Evolutionary conservation across 2,888 invertebrate genomes (phyloP), one percentile per base, ranked within the genome.

Genomic region (Junonia oenone): DNA sequence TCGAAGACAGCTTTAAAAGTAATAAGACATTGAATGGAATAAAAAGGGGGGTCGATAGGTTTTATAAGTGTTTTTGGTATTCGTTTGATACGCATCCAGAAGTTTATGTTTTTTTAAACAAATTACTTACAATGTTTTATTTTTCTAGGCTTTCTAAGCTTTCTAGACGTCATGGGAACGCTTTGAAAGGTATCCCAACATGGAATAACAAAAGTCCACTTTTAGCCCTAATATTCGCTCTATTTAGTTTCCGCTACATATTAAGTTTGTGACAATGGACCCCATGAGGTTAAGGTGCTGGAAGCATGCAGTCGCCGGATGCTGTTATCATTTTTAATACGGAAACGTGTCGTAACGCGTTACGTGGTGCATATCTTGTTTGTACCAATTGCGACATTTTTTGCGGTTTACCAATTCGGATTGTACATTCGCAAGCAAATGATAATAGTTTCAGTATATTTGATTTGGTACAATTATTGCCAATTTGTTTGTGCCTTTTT

Each of bases 231-330:
- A 11, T 11, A 11, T 29, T 29, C 11, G 29, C 29, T 8, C 8
- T 8, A 29, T 0, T 1, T 1, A 11, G 2, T 11, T 11, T 11
- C 29, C 6, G 2, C 2, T 29, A 29, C 8, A 29, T 1, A 38
- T 9, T 9, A 1, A 37, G 13, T 13, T 26, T 8, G 22, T 15
- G 47, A 40, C 31, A 43, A 37, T 33, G 31, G 47, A 48, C 47
- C 48, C 17, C 29, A n/a, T 31, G 47, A 53, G 52, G 52, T 50
- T 56, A 56, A 59, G 59, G 59, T 56, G 53, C 53, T 43, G 40
- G 45, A 48, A 53, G 40, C 56, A 46, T 40, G 56, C 50, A 46
- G 51, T 43, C 19, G 56, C 31, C 59, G 59, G 59, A 56, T 43
- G 37, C n/a, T n/a, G 33, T 33, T 51, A 53, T 58, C 58, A 49